phyloP scores from a whole-genome alignment of 2,888 invertebrate species.

The Acanthosepion esculentum region DNA sequence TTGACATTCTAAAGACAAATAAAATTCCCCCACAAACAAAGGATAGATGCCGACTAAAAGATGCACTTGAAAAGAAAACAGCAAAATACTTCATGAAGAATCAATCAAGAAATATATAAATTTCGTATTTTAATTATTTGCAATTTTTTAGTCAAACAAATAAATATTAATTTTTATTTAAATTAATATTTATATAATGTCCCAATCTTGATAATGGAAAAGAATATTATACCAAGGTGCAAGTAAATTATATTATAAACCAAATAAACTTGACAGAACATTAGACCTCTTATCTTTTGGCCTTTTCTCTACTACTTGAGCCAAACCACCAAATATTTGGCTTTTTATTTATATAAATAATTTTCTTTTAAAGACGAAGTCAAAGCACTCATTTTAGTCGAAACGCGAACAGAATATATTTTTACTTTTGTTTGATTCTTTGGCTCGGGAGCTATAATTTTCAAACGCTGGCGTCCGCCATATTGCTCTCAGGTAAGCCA shows the following conservation, averaged over 20 bases:
- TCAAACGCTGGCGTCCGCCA: conserved; percentile 33
- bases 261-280: not conserved
- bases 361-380: conserved; percentile 20
- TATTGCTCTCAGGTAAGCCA: conserved; percentile 33
- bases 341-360: not conserved
- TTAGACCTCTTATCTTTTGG: not conserved
- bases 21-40: too few species aligned
- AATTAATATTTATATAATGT: not conserved
- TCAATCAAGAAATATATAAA: too few species aligned
- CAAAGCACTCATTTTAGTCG: conserved; percentile 10
- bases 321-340: not conserved
- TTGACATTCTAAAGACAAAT: too few species aligned
- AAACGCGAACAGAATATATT: conserved; percentile 33
- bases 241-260: not conserved
- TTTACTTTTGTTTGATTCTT: conserved; percentile 24
- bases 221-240: not conserved
- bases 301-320: conserved; percentile 3
- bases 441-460: conserved; percentile 33
- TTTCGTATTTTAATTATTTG: too few species aligned
- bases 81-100: too few species aligned
- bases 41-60: too few species aligned
- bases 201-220: too few species aligned
- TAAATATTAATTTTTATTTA: not conserved
- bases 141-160: too few species aligned
- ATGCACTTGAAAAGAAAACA: too few species aligned